A percentile compares a stretch with the other conserved stretches of the same genome.
phyloP scores from a whole-genome alignment of 2,888 invertebrate genomes.

The Phrixothrix hirtus region DNA sequence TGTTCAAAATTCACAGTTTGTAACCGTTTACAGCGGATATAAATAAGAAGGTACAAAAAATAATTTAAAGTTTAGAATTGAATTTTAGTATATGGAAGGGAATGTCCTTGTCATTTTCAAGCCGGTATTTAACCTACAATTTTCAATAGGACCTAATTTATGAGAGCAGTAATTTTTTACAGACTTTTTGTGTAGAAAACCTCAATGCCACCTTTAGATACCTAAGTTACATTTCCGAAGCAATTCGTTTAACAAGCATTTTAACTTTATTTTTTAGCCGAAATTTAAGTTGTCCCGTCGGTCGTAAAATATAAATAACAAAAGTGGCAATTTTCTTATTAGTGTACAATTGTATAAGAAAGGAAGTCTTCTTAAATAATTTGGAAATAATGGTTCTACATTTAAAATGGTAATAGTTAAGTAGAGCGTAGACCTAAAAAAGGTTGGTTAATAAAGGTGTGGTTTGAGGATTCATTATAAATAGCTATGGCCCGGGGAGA shows the following conservation, averaged over 20 bases:
- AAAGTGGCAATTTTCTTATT: constrained; percentile 10
- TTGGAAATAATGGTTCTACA: constrained; percentile 24
- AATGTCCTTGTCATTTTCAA: constrained; percentile 10
- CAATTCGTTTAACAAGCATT: constrained; percentile 15
- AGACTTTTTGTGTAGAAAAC: constrained; percentile 9
- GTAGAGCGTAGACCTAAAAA: constrained; percentile 24
- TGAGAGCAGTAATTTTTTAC: constrained; percentile 22
- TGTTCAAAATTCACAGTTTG: too few species aligned
- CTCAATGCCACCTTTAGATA: constrained; percentile 8
- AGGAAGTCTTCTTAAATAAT: constrained; percentile 19
- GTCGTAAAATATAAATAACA: neutral
- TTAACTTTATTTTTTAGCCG: neutral
- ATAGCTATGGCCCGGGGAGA: constrained; percentile 30
- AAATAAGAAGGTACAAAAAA: too few species aligned
- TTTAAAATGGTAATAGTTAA: constrained; percentile 16
- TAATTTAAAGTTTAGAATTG: neutral
- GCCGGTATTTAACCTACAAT: constrained; percentile 12
- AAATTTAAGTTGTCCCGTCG: too few species aligned
- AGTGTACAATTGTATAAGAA: neutral
- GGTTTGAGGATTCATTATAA: constrained; percentile 36
- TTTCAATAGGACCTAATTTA: constrained; percentile 18
- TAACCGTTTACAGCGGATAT: too few species aligned
- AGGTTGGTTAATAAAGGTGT: constrained; percentile 30
- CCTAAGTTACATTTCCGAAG: constrained; percentile 1
- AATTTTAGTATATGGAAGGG: neutral